A percentile compares a stretch with the other conserved stretches of the same genome.
Conservation (phyloP, 2,888 invertebrate genomes). For the Cephus rjabovi region DNA sequence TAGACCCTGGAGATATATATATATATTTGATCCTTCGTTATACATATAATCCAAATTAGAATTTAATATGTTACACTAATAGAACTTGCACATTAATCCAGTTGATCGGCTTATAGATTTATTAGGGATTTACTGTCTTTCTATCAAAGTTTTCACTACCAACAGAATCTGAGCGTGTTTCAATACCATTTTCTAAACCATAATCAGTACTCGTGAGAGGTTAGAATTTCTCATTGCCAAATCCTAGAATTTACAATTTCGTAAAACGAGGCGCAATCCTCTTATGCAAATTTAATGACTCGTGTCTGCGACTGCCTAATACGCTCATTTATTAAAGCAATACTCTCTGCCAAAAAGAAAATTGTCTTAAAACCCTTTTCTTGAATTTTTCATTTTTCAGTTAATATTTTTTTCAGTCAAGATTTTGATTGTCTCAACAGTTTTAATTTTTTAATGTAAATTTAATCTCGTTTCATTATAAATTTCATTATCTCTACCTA, state of each 20-base stretch:
- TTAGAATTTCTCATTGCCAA: background rate
- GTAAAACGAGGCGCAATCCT: background rate
- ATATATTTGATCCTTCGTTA: too few relatives aligned
- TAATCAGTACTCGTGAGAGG: background rate
- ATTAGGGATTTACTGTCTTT: background rate
- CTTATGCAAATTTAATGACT: constrained; percentile 1
- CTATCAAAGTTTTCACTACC: background rate
- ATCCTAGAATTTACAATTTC: background rate
- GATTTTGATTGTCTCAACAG: too few relatives aligned
- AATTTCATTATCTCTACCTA: too few relatives aligned
- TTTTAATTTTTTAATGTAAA: too few relatives aligned
- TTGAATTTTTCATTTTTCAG: background rate
- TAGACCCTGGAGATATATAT: background rate
- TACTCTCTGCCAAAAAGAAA: background rate
- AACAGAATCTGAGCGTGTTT: background rate
- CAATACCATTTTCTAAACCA: background rate
- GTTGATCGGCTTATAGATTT: background rate
- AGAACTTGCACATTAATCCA: background rate
- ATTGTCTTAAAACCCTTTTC: background rate
- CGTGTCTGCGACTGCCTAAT: background rate
- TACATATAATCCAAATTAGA: background rate
- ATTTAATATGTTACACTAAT: background rate
- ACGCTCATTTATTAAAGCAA: background rate
- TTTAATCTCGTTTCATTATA: background rate
- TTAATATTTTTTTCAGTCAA: background rate